These are phyloP conservation scores for Nymphalis io DNA, from an alignment of 1,140 invertebrate genomes.

Conservation along the genomic window DNA sequence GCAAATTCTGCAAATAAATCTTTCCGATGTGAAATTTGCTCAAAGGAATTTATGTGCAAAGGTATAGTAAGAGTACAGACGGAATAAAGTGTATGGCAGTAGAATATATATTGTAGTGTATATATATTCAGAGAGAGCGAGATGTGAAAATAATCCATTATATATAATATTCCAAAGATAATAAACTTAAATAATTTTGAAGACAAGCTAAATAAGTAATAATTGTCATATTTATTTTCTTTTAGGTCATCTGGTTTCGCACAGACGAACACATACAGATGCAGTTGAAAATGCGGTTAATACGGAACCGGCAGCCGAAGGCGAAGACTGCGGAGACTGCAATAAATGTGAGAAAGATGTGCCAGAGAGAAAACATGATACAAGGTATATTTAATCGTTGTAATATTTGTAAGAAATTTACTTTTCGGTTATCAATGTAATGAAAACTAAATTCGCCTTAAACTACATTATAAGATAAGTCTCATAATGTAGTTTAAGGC, in stretches of 20 bases:
- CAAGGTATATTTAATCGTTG: constrained; percentile 42
- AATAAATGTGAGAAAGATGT: constrained; percentile 58
- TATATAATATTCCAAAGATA: too few species aligned
- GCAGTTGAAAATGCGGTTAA: constrained; percentile 74
- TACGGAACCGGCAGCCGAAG: constrained; percentile 40
- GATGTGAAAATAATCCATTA: too few species aligned
- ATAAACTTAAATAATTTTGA: too few species aligned
- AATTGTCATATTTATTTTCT: neutral
- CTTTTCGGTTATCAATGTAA: neutral
- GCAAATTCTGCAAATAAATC: constrained; percentile 88
- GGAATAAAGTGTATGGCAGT: too few species aligned
- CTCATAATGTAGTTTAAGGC: too few species aligned
- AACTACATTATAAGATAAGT: too few species aligned
- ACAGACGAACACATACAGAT: constrained; percentile 93
- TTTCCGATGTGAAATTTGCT: constrained; percentile 96
- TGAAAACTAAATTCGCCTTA: too few species aligned
- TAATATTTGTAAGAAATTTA: constrained; percentile 1
- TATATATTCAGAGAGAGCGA: too few species aligned
- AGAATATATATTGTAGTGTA: too few species aligned
- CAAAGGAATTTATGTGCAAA: constrained; percentile 98
- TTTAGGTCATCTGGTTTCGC: constrained; percentile 90
- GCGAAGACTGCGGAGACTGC: constrained; percentile 54
- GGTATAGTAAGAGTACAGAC: constrained; percentile 78
- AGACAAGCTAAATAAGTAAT: too few species aligned
- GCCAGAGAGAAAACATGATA: constrained; percentile 58